phyloP scores from a whole-genome alignment of 2,113 vertebrate species.

The Desmodus rotundus region DNA sequence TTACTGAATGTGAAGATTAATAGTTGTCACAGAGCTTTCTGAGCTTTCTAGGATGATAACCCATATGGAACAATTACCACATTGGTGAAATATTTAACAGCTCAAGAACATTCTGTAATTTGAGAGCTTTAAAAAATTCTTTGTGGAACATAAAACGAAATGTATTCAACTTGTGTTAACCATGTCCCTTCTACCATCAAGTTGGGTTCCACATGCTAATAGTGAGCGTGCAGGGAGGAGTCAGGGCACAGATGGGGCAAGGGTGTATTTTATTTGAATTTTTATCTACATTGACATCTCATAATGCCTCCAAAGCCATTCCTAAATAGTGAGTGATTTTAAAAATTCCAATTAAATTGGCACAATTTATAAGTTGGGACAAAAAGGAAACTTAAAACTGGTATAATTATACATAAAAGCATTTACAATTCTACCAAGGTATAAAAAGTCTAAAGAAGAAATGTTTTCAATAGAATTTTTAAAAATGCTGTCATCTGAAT shows the following conservation, averaged over 20 bases:
- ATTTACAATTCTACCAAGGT: not conserved
- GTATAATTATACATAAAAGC: slow-evolving; percentile 18
- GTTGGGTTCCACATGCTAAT: not conserved
- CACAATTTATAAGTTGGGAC: not conserved
- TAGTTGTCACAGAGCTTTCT: not conserved
- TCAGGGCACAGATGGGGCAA: not conserved
- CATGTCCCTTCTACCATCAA: not conserved
- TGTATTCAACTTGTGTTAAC: not conserved
- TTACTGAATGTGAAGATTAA: not conserved
- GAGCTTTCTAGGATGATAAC: not conserved
- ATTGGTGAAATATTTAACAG: slow-evolving; percentile 27
- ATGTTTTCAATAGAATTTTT: slow-evolving; percentile 24
- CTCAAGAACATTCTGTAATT: slow-evolving; percentile 26
- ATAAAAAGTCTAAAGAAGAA: not conserved
- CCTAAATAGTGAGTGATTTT: not conserved
- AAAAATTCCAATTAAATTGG: not conserved
- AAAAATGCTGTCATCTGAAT: not conserved
- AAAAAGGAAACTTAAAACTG: not conserved
- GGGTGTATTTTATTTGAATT: not conserved
- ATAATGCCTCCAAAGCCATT: not conserved
- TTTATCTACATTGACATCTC: not conserved
- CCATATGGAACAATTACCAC: not conserved
- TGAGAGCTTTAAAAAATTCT: not conserved
- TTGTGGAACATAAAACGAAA: slow-evolving; percentile 7
- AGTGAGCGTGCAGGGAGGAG: not conserved